These are phyloP conservation scores for Lepidochrysops patricia DNA, from an alignment of 2,888 invertebrate genomes.

Conservation along the genomic window DNA sequence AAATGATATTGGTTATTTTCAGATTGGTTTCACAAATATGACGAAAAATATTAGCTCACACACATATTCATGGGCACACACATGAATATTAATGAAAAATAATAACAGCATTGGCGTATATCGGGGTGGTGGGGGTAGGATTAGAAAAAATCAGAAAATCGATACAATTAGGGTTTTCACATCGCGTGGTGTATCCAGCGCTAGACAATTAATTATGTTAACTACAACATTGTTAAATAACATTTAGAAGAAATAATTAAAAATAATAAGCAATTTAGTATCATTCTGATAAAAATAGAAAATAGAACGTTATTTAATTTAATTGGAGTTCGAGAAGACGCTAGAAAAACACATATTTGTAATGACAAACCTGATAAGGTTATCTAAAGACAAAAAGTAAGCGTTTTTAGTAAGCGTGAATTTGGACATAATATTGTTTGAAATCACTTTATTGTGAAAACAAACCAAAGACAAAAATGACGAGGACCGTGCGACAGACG, in stretches of 20 bases:
- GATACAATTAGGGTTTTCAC: not conserved
- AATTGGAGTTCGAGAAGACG: not conserved
- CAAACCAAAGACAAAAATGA: not conserved
- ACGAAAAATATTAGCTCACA: not conserved
- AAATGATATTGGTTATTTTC: not conserved
- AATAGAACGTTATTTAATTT: not conserved
- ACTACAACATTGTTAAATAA: not conserved
- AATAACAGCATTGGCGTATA: not conserved
- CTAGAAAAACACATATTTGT: not conserved
- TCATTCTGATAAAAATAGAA: not conserved
- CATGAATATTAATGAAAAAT: not conserved
- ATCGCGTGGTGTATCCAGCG: not conserved
- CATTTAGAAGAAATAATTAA: not conserved
- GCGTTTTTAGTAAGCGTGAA: not conserved
- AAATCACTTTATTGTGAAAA: not conserved
- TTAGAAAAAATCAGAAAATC: not conserved
- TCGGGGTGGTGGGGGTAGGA: not conserved
- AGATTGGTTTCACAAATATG: not conserved
- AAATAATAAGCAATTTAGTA: not conserved
- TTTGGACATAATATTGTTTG: not conserved
- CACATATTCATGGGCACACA: not conserved
- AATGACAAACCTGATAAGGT: not conserved
- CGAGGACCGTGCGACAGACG: not conserved
- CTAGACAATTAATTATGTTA: not conserved
- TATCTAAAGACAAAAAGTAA: not conserved